Base-by-base conservation (phyloP, 2,113 vertebrate species). In the Tachycineta bicolor region DNA sequence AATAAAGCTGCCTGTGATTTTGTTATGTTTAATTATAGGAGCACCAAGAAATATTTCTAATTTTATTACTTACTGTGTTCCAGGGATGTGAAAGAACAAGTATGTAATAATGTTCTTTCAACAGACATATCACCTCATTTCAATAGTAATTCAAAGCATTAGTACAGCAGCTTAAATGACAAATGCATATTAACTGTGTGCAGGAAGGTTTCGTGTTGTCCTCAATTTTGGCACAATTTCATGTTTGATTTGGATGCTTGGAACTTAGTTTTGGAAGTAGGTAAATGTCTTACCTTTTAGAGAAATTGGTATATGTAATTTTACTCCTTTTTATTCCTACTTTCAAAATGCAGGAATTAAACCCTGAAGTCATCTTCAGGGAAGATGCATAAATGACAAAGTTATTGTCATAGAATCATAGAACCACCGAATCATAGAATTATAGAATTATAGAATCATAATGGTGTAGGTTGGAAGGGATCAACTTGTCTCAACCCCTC, bases 261-360 rank as follows among this genome's bases (percentile, higher is more conserved):
- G 83, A 83, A 53, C 5, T 31, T 83, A 10, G 2, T 29, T 79
- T 69, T 56, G 16, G 41, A 56, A 59, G 25, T 3, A 73, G 34
- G 18, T 95, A 77, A 93, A 89, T 90, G 44, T 71, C 25, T 68
- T 53, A 24, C 2, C 5, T 31, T 95, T 93, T 77, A 94, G 70
- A 71, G 18, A 89, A 15, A 10, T 22, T 83, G 3, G 3, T 28
- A 41, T 14, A 2, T 21, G 5, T 83, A 89, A 93, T 92, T 90
- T 83, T 52, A 82, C 10, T 0, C 43, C 44, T 47, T 44, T 87
- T 81, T 60, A 39, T 97, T 95, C 58, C 52, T 71, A 46, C 9
- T 85, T 92, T 95, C 43, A 89, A 92, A 94, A 71, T 50, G 15
- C 23, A 73, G 23, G 55, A 86, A 24, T 83, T 44, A 94, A 94